Evolutionary conservation across 1,140 invertebrate species (phyloP), one percentile per base, ranked within the genome.

Genomic region (Hycleus phaleratus): DNA sequence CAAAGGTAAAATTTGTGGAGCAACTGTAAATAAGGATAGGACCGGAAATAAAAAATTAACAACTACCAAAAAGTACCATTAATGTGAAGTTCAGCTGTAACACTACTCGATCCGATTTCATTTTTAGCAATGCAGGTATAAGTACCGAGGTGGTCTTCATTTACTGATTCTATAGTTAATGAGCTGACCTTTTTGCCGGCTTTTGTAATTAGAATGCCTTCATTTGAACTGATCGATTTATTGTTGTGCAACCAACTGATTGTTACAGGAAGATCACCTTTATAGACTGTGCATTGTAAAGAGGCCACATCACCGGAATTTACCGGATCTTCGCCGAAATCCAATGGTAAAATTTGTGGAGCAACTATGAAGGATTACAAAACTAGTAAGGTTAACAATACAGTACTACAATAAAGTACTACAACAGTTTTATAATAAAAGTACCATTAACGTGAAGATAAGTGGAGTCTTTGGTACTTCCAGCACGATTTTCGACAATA

Each of bases 71-170:
- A 42, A 11, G 40, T 77, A 89, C 87, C 87, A 77, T 89, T 88
- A 66, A 90, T 85, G 67, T 83, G 77, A 63, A 90, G 77, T 65
- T 78, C 74, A 61, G 86, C 81, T 64, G 85, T 83, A 74, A 85
- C 81, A 70, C 82, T 85, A 65, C 79, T 82, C 46, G 78, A 83
- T 58, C 86, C 86, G 26, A 88, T 91, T 56, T 75, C 76, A 76
- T 90, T 90, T 64, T 76, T 83, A 47, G 85, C 87, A 63, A 84
- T 79, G 74, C 91, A 94, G 59, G 86, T 90, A 68, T 93, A 94
- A 62, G 83, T 84, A 59, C 88, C 88, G 69, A 81, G 82, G 71
- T 93, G 90, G 48, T 81, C 77, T 43, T 84, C 85, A 52, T 81
- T 79, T n/a, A 88, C 86, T 58, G 83, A 83, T 66, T 88, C 84